phyloP scores from a whole-genome alignment of 2,888 invertebrate genomes.

The Perizoma flavofasciatum region DNA sequence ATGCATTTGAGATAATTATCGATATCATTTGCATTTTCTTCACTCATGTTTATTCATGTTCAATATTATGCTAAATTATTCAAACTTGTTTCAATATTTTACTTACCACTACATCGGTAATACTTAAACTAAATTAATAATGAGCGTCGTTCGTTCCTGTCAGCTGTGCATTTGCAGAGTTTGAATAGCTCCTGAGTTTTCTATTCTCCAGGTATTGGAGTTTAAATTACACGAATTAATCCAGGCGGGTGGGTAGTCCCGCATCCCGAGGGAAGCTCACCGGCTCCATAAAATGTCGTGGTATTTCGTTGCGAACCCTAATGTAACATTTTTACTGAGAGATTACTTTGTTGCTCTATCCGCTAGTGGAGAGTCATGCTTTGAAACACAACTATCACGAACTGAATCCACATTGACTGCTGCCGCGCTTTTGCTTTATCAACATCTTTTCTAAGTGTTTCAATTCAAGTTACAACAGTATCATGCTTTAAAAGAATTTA shows the following conservation, averaged over 20 bases:
- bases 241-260: slow-evolving; percentile 54
- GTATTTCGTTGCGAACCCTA: slow-evolving; percentile 44
- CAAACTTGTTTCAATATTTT: slow-evolving; percentile 6
- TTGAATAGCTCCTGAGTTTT: slow-evolving; percentile 62
- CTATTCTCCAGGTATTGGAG: slow-evolving; percentile 72
- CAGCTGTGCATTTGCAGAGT: slow-evolving; percentile 40
- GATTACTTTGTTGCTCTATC: slow-evolving; percentile 15
- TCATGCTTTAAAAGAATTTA: slow-evolving; percentile 22
- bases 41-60: too few relatives aligned
- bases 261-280: slow-evolving; percentile 58
- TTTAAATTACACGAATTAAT: slow-evolving; percentile 78
- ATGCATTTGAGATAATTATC: neutral
- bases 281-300: slow-evolving; percentile 44
- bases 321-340: slow-evolving; percentile 17
- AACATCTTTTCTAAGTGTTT: slow-evolving; percentile 9
- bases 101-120: slow-evolving; percentile 7
- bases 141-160: slow-evolving; percentile 16
- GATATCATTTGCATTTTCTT: neutral
- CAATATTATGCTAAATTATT: slow-evolving; percentile 11
- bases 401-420: slow-evolving; percentile 13
- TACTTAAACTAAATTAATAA: neutral
- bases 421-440: slow-evolving; percentile 11
- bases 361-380: slow-evolving; percentile 15
- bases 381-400: slow-evolving; percentile 16
- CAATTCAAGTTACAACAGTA: slow-evolving; percentile 15